These are phyloP conservation scores for Talpa occidentalis DNA, from an alignment of 2,113 vertebrate genomes.

Conservation along the genomic window DNA sequence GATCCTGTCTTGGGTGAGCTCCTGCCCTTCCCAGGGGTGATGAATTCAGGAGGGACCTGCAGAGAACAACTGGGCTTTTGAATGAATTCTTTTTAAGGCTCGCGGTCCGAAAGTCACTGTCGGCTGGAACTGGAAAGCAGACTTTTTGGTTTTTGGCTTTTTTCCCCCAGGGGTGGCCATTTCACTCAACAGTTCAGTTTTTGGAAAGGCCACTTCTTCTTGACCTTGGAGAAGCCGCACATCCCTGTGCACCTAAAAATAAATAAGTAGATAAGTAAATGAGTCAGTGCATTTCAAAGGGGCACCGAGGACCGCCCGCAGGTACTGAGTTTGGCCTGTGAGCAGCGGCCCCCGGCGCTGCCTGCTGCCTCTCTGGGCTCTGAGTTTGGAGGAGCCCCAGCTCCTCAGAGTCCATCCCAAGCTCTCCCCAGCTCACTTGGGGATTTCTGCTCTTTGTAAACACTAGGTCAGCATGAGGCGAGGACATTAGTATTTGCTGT, in stretches of 20 bases:
- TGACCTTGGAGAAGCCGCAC: slow-evolving; percentile 43
- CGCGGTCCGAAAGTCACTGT: background rate
- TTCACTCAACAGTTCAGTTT: background rate
- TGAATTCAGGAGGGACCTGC: background rate
- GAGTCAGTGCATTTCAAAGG: background rate
- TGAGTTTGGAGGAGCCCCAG: background rate
- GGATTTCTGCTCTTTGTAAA: background rate
- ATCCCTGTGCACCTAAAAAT: slow-evolving; percentile 64
- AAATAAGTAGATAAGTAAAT: slow-evolving; percentile 19
- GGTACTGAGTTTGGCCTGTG: no score
- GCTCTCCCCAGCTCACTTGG: background rate
- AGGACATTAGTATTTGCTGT: background rate
- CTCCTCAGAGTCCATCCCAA: background rate
- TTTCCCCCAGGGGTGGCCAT: background rate
- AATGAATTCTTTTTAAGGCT: background rate
- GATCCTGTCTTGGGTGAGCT: accelerated
- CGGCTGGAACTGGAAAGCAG: background rate
- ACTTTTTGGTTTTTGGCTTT: background rate
- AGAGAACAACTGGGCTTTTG: background rate
- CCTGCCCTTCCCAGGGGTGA: background rate
- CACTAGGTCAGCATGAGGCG: background rate
- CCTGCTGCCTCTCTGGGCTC: background rate
- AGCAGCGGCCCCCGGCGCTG: no score
- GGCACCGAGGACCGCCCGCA: background rate
- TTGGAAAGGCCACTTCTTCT: slow-evolving; percentile 61